Conservation (phyloP, 2,888 invertebrate species). For the Phyllotreta striolata region DNA sequence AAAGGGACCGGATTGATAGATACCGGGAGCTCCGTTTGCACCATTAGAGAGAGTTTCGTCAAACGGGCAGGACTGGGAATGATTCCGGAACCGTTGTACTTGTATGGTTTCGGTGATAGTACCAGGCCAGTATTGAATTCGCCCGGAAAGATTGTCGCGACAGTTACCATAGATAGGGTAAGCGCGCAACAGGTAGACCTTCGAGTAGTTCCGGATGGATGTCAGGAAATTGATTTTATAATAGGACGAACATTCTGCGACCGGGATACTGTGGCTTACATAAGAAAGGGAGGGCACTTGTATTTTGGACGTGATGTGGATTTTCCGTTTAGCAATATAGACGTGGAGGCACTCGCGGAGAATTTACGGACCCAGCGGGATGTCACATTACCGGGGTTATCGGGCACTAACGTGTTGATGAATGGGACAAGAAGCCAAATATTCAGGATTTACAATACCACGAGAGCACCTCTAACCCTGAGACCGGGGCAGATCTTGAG, state of each 20-base stretch:
- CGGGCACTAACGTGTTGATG: no score
- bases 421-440: no score
- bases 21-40: slow-evolving; percentile 44
- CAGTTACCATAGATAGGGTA: slow-evolving; percentile 34
- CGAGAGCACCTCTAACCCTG: no score
- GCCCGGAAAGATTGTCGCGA: background rate
- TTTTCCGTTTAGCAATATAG: slow-evolving; percentile 14
- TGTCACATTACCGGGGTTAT: no score
- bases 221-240: slow-evolving; percentile 41
- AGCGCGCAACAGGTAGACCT: slow-evolving; percentile 34
- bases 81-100: background rate
- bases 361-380: no score
- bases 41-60: slow-evolving; percentile 37
- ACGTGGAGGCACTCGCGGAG: no score
- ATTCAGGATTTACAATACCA: no score
- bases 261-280: slow-evolving; percentile 7
- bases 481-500: no score
- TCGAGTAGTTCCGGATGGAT: slow-evolving; percentile 43
- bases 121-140: background rate
- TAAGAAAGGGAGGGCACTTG: slow-evolving; percentile 11
- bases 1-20: slow-evolving; percentile 31
- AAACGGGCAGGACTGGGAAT: slow-evolving; percentile 4
- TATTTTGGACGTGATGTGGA: slow-evolving; percentile 16
- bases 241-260: slow-evolving; percentile 44
- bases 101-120: slow-evolving; percentile 14